Percentiles rank a stretch among this genome's conserved stretches.
Evolutionary conservation across 2,797 vertebrate genomes (phyloP).

Genomic region (Chiloscyllium punctatum): DNA sequence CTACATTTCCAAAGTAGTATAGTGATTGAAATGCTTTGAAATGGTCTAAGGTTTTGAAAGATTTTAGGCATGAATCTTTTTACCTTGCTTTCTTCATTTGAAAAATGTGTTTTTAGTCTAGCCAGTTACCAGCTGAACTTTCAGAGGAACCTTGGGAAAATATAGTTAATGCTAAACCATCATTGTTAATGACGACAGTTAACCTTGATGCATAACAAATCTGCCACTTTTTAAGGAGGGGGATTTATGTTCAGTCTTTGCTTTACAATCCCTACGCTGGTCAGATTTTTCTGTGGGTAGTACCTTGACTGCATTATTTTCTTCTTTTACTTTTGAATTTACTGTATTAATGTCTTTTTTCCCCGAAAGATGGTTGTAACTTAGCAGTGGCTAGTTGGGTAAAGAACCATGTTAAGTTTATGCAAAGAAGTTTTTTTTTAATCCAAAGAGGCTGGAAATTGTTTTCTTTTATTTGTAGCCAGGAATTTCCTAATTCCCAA

Average conservation of each 20-base stretch:
- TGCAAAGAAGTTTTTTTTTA: not conserved
- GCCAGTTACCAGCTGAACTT: not conserved
- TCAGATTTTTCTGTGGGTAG: not conserved
- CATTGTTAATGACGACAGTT: not conserved
- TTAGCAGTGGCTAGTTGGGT: not conserved
- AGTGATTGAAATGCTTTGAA: not conserved
- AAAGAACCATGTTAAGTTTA: not conserved
- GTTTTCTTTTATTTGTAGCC: slow-evolving; percentile 6
- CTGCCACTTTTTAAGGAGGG: not conserved
- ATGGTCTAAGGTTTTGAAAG: not conserved
- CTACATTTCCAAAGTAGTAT: not conserved
- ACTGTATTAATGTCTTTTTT: not conserved
- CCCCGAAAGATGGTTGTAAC: not conserved
- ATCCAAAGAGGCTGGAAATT: not conserved
- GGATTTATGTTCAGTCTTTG: not conserved
- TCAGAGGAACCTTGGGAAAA: not conserved
- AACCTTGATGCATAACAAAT: not conserved
- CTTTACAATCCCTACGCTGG: not conserved
- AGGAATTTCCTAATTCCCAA: not conserved
- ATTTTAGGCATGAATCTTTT: not conserved
- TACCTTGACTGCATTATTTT: not conserved
- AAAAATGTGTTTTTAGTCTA: not conserved
- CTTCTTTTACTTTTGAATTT: not conserved
- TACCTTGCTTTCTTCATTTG: not conserved
- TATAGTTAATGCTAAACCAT: not conserved